phyloP scores from a whole-genome alignment of 2,113 vertebrate genomes.

The Hassar affinis region DNA sequence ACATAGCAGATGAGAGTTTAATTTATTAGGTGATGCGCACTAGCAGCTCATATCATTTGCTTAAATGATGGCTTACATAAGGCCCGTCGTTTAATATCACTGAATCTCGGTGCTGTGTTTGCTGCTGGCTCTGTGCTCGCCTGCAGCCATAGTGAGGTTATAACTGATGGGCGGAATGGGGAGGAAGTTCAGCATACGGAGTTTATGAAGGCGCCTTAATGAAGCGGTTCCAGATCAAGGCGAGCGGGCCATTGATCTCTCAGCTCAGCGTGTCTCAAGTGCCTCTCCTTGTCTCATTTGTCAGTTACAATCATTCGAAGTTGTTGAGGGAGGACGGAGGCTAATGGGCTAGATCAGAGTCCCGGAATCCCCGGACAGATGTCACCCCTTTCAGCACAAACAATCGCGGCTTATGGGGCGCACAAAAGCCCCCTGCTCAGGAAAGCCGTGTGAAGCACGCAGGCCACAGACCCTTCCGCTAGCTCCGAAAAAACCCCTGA shows the following conservation, averaged over 20 bases:
- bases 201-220: constrained; percentile 42
- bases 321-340: constrained; percentile 48
- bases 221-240: constrained; percentile 51
- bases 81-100: no score
- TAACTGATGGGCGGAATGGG: background rate
- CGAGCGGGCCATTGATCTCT: constrained; percentile 48
- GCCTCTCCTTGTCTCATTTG: constrained; percentile 51
- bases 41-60: background rate
- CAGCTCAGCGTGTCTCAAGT: constrained; percentile 49
- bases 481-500: constrained; percentile 40
- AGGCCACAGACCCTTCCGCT: constrained; percentile 56
- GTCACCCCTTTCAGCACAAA: constrained; percentile 66
- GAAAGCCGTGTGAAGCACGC: constrained; percentile 72
- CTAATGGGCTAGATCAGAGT: constrained; percentile 58
- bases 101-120: background rate
- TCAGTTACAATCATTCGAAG: constrained; percentile 53
- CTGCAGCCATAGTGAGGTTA: background rate
- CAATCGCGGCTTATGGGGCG: constrained; percentile 64
- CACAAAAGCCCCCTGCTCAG: constrained; percentile 52
- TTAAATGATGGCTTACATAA: background rate
- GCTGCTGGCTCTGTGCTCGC: background rate
- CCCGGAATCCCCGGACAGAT: constrained; percentile 71
- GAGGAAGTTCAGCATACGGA: constrained; percentile 33
- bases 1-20: background rate
- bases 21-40: background rate